These are phyloP conservation scores for Chitala chitala DNA, from an alignment of 2,113 vertebrate genomes.

Conservation along the genomic window DNA sequence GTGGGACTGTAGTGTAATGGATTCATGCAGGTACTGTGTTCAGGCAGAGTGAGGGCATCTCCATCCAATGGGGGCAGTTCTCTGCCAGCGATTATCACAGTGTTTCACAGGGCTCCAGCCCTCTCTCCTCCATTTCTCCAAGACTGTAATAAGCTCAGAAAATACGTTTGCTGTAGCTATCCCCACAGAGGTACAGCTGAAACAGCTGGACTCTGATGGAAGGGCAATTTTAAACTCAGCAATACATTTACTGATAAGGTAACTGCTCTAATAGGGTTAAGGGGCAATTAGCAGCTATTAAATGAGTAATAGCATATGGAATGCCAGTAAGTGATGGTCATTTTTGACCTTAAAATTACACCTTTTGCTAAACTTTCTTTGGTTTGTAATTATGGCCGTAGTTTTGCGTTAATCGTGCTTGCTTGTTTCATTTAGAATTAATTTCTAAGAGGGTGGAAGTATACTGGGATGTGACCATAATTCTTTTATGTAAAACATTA, in stretches of 20 bases:
- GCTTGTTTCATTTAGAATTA: not conserved
- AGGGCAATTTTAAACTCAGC: constrained; percentile 7
- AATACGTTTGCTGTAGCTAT: not conserved
- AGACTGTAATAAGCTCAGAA: not conserved
- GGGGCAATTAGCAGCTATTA: constrained; percentile 32
- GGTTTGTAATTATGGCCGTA: not conserved
- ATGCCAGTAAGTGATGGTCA: constrained; percentile 32
- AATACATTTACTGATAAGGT: constrained; percentile 33
- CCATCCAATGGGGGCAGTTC: not conserved
- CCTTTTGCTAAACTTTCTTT: not conserved
- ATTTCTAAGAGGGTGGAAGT: not conserved
- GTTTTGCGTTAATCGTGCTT: too few species aligned
- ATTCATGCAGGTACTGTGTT: constrained; percentile 15
- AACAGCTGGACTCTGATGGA: constrained; percentile 19
- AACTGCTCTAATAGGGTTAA: constrained; percentile 44
- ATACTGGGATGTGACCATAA: not conserved
- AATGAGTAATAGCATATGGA: constrained; percentile 33
- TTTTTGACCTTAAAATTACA: constrained; percentile 13
- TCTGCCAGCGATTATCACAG: not conserved
- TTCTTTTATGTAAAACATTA: not conserved
- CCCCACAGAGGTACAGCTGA: not conserved
- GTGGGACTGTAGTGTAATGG: constrained; percentile 28
- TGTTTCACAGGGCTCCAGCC: not conserved
- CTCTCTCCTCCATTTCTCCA: not conserved
- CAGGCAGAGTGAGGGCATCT: not conserved